These are phyloP conservation scores for Alaudala cheleensis DNA, from an alignment of 2,113 vertebrate species.

Conservation along the genomic window DNA sequence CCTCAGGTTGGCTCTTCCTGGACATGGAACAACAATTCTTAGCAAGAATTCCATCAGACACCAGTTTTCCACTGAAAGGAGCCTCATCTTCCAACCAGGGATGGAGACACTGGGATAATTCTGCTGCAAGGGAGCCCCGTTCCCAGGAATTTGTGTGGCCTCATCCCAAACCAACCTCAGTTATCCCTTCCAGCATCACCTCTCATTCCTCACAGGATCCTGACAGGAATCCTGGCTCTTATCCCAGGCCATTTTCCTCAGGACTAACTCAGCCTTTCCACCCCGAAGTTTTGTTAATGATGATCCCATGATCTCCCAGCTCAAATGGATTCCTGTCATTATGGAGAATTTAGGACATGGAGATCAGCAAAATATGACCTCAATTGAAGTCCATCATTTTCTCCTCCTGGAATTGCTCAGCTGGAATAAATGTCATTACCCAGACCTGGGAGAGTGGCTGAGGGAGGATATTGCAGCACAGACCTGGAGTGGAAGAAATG, in stretches of 20 bases:
- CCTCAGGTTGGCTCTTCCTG: neutral
- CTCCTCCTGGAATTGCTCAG: constrained; percentile 7
- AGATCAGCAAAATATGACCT: constrained; percentile 13
- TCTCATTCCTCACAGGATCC: neutral
- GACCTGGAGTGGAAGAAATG: neutral
- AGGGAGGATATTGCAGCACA: neutral
- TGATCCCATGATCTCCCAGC: neutral
- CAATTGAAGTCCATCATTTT: constrained; percentile 33
- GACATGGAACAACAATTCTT: neutral
- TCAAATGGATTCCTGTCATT: constrained; percentile 1
- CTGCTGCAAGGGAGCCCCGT: neutral
- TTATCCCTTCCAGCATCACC: neutral
- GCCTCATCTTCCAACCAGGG: neutral
- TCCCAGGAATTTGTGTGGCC: neutral
- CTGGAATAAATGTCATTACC: constrained; percentile 35
- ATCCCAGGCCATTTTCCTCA: neutral
- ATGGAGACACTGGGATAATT: neutral
- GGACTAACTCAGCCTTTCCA: neutral
- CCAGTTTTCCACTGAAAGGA: neutral
- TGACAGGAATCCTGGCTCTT: neutral
- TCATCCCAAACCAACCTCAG: neutral
- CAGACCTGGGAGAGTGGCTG: neutral
- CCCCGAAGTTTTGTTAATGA: neutral
- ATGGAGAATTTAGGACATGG: neutral
- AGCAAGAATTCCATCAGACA: neutral